phyloP scores from a whole-genome alignment of 2,113 vertebrate genomes.

The Callocephalon fimbriatum region DNA sequence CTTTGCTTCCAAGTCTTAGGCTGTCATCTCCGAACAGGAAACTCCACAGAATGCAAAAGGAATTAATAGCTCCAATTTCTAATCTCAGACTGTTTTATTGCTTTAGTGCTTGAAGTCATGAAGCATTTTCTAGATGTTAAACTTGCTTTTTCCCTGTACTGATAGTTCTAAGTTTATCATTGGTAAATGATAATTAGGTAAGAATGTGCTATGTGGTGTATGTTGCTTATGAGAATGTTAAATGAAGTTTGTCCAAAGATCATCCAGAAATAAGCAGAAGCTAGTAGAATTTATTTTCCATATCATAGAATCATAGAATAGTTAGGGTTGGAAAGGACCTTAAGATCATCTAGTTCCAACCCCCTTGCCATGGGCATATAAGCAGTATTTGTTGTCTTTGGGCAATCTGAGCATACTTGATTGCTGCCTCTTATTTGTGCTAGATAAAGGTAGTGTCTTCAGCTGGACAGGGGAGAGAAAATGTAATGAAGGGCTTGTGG shows the following conservation, averaged over 20 bases:
- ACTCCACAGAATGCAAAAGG: background rate
- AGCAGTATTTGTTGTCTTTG: background rate
- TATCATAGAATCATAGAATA: background rate
- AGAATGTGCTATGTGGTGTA: background rate
- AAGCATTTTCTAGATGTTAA: background rate
- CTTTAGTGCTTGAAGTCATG: background rate
- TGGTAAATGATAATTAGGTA: background rate
- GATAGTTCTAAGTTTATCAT: background rate
- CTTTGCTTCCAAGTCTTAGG: background rate
- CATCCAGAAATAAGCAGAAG: background rate
- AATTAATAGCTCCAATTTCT: background rate
- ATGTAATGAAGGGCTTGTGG: background rate
- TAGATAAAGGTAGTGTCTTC: background rate
- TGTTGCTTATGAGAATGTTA: background rate
- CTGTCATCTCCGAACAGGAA: background rate
- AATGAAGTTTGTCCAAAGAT: background rate
- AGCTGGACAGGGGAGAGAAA: background rate
- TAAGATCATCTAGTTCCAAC: no score
- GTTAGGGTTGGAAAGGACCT: no score
- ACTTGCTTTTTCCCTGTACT: background rate
- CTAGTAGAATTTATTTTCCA: background rate
- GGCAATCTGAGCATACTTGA: background rate
- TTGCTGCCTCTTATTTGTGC: background rate
- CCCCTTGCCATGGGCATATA: background rate
- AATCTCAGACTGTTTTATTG: background rate